phyloP scores from a whole-genome alignment of 2,888 invertebrate genomes.

The Marasmarcha lunaedactyla region DNA sequence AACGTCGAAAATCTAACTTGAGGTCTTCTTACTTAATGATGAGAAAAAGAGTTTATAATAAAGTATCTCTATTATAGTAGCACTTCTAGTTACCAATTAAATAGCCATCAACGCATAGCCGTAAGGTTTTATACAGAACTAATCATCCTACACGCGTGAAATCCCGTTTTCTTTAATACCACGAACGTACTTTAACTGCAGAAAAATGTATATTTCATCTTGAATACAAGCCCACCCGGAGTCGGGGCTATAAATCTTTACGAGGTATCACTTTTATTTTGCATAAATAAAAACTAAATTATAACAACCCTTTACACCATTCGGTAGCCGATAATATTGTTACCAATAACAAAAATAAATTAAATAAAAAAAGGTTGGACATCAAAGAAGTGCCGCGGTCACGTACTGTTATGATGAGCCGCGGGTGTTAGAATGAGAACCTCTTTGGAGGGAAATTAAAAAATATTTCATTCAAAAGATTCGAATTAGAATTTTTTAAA shows the following conservation, averaged over 20 bases:
- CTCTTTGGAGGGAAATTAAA: conserved; percentile 45
- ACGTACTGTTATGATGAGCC: conserved; percentile 63
- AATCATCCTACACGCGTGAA: neutral
- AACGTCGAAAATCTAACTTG: too few species aligned
- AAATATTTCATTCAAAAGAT: conserved; percentile 23
- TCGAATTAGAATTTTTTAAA: conserved; percentile 19
- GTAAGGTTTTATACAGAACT: neutral
- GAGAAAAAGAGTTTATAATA: too few species aligned
- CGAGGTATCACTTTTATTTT: conserved; percentile 56
- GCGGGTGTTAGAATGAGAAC: conserved; percentile 35
- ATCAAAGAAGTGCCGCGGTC: conserved; percentile 62
- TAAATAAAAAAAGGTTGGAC: conserved; percentile 49
- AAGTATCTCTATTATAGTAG: too few species aligned
- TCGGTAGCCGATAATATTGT: conserved; percentile 67
- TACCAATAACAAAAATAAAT: conserved; percentile 61
- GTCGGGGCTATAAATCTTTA: conserved; percentile 50
- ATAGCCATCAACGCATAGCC: conserved; percentile 18
- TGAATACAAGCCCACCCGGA: conserved; percentile 28
- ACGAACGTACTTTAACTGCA: neutral
- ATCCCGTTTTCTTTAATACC: neutral
- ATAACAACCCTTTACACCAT: conserved; percentile 57
- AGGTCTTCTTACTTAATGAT: too few species aligned
- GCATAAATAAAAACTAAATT: conserved; percentile 67
- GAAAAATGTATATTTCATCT: conserved; percentile 1
- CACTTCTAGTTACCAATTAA: conserved; percentile 7